These are phyloP conservation scores for Limonius californicus DNA, from an alignment of 1,140 invertebrate genomes.

Conservation along the genomic window DNA sequence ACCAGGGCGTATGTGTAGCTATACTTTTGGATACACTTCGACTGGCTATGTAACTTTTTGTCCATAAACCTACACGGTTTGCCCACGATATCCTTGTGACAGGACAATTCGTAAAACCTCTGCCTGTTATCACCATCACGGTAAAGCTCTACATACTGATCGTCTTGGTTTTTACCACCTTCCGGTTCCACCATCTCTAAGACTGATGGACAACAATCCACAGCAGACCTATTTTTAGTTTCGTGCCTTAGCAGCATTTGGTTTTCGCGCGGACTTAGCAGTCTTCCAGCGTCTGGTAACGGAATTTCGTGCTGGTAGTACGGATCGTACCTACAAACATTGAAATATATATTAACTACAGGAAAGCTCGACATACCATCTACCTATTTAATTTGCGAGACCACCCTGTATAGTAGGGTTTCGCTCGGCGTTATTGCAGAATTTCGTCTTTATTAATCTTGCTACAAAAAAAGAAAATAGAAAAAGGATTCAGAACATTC, in stretches of 20 bases:
- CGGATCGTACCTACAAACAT: constrained; percentile 32
- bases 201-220: constrained; percentile 77
- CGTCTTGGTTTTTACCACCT: constrained; percentile 69
- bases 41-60: constrained; percentile 61
- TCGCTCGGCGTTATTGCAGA: too few species aligned
- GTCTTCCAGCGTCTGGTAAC: constrained; percentile 35
- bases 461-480: too few species aligned
- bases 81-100: constrained; percentile 63
- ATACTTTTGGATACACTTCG: constrained; percentile 77
- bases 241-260: constrained; percentile 58
- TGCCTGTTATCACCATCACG: constrained; percentile 62
- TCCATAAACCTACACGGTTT: constrained; percentile 75
- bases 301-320: constrained; percentile 32
- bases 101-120: constrained; percentile 77
- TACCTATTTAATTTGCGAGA: too few species aligned
- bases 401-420: too few species aligned
- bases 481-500: too few species aligned
- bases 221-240: constrained; percentile 52
- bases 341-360: too few species aligned
- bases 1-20: constrained; percentile 83
- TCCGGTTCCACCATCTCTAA: constrained; percentile 72
- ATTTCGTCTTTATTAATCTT: too few species aligned
- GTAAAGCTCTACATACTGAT: constrained; percentile 72
- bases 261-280: constrained; percentile 55
- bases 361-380: too few species aligned